A percentile compares a stretch with the other conserved stretches of the same genome.
phyloP scores from a whole-genome alignment of 1,140 invertebrate species.

The Cardiocondyla obscurior region DNA sequence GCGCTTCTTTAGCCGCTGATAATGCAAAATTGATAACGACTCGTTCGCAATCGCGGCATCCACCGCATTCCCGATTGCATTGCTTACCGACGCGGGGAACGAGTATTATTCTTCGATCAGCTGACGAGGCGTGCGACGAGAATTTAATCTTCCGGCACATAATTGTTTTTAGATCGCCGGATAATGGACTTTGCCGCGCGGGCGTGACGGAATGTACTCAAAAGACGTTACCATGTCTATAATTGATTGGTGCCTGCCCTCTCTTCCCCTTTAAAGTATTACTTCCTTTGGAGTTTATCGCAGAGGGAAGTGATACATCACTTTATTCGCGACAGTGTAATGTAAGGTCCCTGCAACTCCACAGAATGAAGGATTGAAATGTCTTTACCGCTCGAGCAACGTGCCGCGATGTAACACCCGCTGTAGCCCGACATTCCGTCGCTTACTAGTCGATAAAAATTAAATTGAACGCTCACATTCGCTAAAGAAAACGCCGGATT shows the following conservation, averaged over 20 bases:
- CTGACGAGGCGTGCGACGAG: neutral
- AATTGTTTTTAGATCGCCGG: slow-evolving; percentile 36
- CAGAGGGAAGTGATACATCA: slow-evolving; percentile 38
- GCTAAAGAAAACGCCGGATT: neutral
- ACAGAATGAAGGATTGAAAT: slow-evolving; percentile 39
- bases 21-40: slow-evolving; percentile 59
- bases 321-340: slow-evolving; percentile 49
- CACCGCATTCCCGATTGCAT: slow-evolving; percentile 16
- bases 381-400: slow-evolving; percentile 8
- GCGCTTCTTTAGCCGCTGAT: slow-evolving; percentile 16
- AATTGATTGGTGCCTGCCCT: slow-evolving; percentile 34
- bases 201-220: neutral
- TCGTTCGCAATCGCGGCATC: slow-evolving; percentile 38
- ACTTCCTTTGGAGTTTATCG: slow-evolving; percentile 39
- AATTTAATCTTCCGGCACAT: slow-evolving; percentile 28
- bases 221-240: slow-evolving; percentile 31
- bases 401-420: neutral
- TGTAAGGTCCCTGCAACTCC: slow-evolving; percentile 26
- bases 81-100: neutral
- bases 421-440: neutral
- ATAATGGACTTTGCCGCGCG: slow-evolving; percentile 25
- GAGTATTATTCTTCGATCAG: slow-evolving; percentile 33
- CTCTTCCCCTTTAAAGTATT: slow-evolving; percentile 24
- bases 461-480: neutral
- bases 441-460: neutral